Evolutionary conservation across 2,888 invertebrate species (phyloP).

Genomic region (Dusona sp.): DNA sequence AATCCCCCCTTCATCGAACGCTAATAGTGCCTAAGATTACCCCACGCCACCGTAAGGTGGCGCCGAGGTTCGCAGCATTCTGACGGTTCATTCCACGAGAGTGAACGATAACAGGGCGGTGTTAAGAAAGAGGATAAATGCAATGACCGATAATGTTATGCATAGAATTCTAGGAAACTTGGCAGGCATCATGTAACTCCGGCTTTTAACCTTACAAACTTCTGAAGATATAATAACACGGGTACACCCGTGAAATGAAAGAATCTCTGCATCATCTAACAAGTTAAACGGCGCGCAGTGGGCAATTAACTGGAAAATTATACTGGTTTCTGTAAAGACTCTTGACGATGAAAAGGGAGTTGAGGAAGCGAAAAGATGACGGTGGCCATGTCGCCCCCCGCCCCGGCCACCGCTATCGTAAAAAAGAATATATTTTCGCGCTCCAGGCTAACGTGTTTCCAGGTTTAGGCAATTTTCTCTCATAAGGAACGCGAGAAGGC

Average conservation of each 20-base stretch:
- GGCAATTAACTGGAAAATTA: conserved; percentile 58
- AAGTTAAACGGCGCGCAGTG: conserved; percentile 29
- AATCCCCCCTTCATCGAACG: neutral
- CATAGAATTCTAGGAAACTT: conserved; percentile 13
- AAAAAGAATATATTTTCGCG: conserved; percentile 40
- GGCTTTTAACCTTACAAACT: conserved; percentile 21
- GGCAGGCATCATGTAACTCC: conserved; percentile 11
- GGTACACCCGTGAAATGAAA: conserved; percentile 13
- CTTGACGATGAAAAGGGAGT: conserved; percentile 25
- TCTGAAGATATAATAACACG: conserved; percentile 32
- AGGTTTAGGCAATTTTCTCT: conserved; percentile 51
- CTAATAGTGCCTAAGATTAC: neutral
- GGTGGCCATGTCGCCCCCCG: too few species aligned
- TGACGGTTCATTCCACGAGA: neutral
- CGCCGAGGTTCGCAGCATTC: neutral
- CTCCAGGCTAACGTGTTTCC: neutral
- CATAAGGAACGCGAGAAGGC: conserved; percentile 35
- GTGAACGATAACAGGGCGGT: neutral
- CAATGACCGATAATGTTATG: conserved; percentile 46
- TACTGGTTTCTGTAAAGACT: conserved; percentile 42
- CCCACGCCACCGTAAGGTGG: neutral
- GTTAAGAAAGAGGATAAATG: conserved; percentile 4
- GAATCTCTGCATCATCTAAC: conserved; percentile 19
- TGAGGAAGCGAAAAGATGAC: conserved; percentile 4
- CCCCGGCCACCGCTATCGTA: too few species aligned